Evolutionary conservation across 2,888 invertebrate species (phyloP).

Genomic region (Kuschelorhynchus macadamiae): DNA sequence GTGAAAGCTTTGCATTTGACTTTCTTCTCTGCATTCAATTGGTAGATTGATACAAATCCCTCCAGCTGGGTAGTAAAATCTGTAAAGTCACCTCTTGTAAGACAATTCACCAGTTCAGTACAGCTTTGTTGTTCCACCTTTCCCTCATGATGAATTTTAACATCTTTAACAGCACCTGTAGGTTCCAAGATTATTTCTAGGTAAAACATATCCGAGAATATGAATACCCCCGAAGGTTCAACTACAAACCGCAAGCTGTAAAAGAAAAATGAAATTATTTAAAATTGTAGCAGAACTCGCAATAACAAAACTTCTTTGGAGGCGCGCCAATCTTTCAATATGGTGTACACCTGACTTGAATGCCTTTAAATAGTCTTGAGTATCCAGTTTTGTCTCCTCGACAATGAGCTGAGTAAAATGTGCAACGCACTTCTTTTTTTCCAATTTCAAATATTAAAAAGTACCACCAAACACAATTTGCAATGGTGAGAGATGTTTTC

Average conservation of each 20-base stretch:
- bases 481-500: too few relatives aligned
- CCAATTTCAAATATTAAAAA: too few relatives aligned
- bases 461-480: too few relatives aligned
- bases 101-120: conserved; percentile 87
- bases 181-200: conserved; percentile 91
- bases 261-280: conserved; percentile 13
- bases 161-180: conserved; percentile 89
- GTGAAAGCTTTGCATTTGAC: conserved; percentile 94
- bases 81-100: conserved; percentile 88
- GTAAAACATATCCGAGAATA: conserved; percentile 97
- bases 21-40: conserved; percentile 94
- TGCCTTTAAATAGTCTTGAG: too few relatives aligned
- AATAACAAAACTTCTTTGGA: conserved; percentile 1
- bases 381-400: too few relatives aligned
- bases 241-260: conserved; percentile 87
- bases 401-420: too few relatives aligned
- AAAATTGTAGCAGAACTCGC: background rate
- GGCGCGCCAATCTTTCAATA: too few relatives aligned
- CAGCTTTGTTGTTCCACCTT: conserved; percentile 88
- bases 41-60: conserved; percentile 85
- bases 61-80: conserved; percentile 95
- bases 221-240: conserved; percentile 86
- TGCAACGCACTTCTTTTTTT: too few relatives aligned
- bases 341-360: too few relatives aligned
- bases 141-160: conserved; percentile 92